Conservation (phyloP, 2,888 invertebrate genomes). For the Arge pagana region DNA sequence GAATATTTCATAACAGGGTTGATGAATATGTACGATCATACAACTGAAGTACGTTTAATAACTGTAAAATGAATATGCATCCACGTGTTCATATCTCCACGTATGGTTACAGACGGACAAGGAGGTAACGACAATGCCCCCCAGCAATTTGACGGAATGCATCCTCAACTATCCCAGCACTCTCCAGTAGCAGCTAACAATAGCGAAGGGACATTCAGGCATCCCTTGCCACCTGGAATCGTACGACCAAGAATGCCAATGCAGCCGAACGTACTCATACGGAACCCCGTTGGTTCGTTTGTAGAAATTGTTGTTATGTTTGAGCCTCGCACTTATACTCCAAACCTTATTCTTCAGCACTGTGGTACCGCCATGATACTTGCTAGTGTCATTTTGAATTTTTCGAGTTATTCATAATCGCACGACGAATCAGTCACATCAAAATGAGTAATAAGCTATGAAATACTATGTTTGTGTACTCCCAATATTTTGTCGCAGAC, state of each 20-base stretch:
- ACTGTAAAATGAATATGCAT: background rate
- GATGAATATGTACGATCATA: background rate
- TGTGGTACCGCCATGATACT: too few relatives aligned
- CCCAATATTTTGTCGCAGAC: background rate
- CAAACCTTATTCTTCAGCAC: too few relatives aligned
- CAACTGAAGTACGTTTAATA: background rate
- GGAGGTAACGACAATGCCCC: constrained; percentile 40
- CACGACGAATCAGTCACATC: background rate
- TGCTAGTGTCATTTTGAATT: too few relatives aligned
- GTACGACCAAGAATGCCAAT: constrained; percentile 61
- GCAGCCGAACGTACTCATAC: constrained; percentile 49
- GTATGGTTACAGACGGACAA: constrained; percentile 48
- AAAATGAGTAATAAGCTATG: background rate
- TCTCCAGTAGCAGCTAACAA: constrained; percentile 44
- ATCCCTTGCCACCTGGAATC: constrained; percentile 69
- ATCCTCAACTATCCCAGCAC: constrained; percentile 46
- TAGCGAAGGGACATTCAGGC: constrained; percentile 70
- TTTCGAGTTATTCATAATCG: too few relatives aligned
- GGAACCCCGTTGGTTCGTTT: constrained; percentile 46
- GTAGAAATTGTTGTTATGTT: constrained; percentile 24
- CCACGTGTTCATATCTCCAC: constrained; percentile 1
- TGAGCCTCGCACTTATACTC: constrained; percentile 26
- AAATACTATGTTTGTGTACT: background rate
- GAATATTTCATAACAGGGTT: too few relatives aligned
- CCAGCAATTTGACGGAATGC: constrained; percentile 47